Conservation (phyloP, 2,888 invertebrate genomes). For the Lysandra coridon region DNA sequence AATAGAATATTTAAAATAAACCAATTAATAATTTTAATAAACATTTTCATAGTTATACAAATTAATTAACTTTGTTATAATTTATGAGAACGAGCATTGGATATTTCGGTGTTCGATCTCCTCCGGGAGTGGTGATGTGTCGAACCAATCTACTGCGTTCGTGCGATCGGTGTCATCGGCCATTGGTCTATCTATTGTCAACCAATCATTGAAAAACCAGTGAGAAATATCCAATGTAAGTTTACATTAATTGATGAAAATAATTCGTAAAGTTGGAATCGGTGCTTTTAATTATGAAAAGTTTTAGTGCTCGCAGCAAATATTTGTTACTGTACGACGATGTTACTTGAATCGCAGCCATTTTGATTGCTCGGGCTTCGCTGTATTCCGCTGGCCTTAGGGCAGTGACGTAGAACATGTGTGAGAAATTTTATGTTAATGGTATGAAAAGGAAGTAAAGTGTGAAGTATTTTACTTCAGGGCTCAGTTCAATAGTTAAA, state of each 20-base stretch:
- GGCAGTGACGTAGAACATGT: conserved; percentile 62
- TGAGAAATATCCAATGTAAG: conserved; percentile 75
- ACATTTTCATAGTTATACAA: not conserved
- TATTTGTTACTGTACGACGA: conserved; percentile 49
- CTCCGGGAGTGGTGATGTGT: conserved; percentile 83
- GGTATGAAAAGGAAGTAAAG: conserved; percentile 4
- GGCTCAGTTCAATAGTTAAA: not conserved
- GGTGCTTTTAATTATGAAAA: conserved; percentile 48
- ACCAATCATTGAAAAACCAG: conserved; percentile 94
- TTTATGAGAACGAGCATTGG: conserved; percentile 71
- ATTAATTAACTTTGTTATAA: conserved; percentile 49
- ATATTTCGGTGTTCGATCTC: conserved; percentile 63
- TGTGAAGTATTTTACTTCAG: not conserved
- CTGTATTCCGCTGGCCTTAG: conserved; percentile 60
- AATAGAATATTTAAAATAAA: not conserved
- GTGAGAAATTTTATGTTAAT: conserved; percentile 36
- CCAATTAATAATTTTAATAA: not conserved
- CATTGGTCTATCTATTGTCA: conserved; percentile 92
- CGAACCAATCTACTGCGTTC: conserved; percentile 86
- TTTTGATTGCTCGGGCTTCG: conserved; percentile 70
- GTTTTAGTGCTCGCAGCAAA: conserved; percentile 44
- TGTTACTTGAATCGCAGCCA: conserved; percentile 72
- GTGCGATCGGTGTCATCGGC: conserved; percentile 87
- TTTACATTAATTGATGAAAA: conserved; percentile 68
- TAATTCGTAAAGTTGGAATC: conserved; percentile 53